A percentile compares a stretch with the other conserved stretches of the same genome.
Conservation (phyloP, 2,888 invertebrate species). For the Nephrotoma flavescens region DNA sequence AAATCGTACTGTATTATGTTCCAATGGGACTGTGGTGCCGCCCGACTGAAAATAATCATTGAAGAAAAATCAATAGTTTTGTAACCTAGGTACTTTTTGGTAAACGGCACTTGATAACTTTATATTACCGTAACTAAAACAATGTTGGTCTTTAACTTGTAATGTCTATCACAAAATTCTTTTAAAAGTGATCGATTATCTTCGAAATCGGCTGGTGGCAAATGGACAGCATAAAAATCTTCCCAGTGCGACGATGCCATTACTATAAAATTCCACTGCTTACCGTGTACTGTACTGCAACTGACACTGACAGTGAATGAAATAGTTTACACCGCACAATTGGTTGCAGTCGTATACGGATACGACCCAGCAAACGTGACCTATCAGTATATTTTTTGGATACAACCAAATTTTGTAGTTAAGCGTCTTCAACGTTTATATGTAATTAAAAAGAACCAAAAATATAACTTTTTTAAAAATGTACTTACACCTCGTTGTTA, state of each 20-base stretch:
- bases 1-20: conserved; percentile 93
- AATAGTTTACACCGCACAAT: too few species aligned
- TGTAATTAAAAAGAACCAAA: too few species aligned
- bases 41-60: conserved; percentile 54
- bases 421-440: too few species aligned
- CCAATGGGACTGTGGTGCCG: conserved; percentile 91
- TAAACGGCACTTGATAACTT: conserved; percentile 13
- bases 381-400: too few species aligned
- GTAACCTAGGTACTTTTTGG: background rate
- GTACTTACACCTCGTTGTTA: too few species aligned
- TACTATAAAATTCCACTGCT: background rate
- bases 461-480: too few species aligned
- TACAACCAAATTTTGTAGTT: too few species aligned
- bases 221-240: conserved; percentile 66
- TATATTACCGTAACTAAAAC: conserved; percentile 61
- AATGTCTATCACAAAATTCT: conserved; percentile 58
- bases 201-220: conserved; percentile 63
- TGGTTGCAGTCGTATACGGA: too few species aligned
- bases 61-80: background rate
- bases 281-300: background rate
- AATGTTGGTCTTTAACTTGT: conserved; percentile 50
- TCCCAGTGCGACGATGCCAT: conserved; percentile 49
- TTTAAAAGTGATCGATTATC: conserved; percentile 54
- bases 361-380: too few species aligned
- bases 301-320: background rate